Evolutionary conservation across 2,888 invertebrate genomes (phyloP).

Genomic region (Epistrophe eligans): DNA sequence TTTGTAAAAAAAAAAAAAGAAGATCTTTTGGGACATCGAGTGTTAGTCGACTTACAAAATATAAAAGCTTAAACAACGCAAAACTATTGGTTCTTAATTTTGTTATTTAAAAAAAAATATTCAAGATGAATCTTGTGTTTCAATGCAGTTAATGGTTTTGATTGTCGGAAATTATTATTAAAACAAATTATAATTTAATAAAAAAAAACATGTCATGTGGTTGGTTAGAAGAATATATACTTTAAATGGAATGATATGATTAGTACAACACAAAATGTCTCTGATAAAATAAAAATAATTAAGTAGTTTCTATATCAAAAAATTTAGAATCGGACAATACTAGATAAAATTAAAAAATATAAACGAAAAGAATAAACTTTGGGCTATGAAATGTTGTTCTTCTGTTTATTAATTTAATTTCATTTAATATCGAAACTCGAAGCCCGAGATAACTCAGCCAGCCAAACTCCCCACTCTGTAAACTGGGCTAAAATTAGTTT

Average conservation of each 20-base stretch:
- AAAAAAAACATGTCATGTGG: conserved; percentile 29
- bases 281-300: conserved; percentile 13
- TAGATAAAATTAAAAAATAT: not conserved
- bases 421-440: not conserved
- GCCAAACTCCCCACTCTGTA: not conserved
- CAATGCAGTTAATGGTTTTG: not conserved
- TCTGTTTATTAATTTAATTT: not conserved
- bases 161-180: conserved; percentile 1
- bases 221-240: conserved; percentile 6
- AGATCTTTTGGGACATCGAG: not conserved
- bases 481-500: not conserved
- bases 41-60: not conserved
- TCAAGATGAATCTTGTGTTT: not conserved
- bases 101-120: not conserved
- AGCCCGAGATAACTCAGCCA: conserved; percentile 3
- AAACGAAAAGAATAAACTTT: not conserved
- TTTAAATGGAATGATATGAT: conserved; percentile 54
- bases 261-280: conserved; percentile 26
- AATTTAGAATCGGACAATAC: not conserved
- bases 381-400: not conserved
- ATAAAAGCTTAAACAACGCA: not conserved
- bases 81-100: not conserved
- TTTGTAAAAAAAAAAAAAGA: conserved; percentile 23
- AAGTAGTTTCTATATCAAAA: not conserved
- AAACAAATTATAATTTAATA: not conserved